Percentiles rank a stretch among this genome's conserved stretches.
phyloP scores from a whole-genome alignment of 2,113 vertebrate species.

The Prionailurus bengalensis region DNA sequence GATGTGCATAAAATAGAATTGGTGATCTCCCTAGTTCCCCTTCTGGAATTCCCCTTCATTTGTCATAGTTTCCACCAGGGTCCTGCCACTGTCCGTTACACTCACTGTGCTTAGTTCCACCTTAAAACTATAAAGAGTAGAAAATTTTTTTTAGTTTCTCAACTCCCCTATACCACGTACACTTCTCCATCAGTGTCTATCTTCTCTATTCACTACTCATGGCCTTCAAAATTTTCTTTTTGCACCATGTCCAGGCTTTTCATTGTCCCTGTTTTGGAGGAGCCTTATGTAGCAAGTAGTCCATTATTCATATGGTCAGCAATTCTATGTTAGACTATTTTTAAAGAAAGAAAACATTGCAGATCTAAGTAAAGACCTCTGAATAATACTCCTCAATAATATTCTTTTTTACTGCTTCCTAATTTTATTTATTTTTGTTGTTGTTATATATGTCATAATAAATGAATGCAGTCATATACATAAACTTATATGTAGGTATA shows the following conservation, averaged over 20 bases:
- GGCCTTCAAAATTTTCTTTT: not conserved
- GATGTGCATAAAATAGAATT: not conserved
- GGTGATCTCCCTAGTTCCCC: not conserved
- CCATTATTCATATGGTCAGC: not conserved
- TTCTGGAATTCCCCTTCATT: not conserved
- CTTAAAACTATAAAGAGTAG: not conserved
- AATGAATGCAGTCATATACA: not conserved
- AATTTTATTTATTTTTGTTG: not conserved
- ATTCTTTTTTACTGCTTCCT: not conserved
- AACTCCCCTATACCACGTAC: not conserved
- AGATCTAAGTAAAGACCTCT: not conserved
- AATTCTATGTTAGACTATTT: not conserved
- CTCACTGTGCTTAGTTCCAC: not conserved
- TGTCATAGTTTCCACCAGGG: not conserved
- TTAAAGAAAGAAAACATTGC: not conserved
- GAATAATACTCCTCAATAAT: not conserved
- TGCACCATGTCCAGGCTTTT: not conserved
- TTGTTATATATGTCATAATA: not conserved
- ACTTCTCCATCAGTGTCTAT: not conserved
- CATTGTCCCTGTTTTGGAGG: not conserved
- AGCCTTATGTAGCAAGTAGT: not conserved
- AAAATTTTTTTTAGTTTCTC: not conserved
- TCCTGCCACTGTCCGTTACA: not conserved
- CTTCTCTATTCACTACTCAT: not conserved
- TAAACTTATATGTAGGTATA: not conserved